Evolutionary conservation across 2,797 vertebrate genomes (phyloP).

Genomic region (Gymnoscopelus microlampas): DNA sequence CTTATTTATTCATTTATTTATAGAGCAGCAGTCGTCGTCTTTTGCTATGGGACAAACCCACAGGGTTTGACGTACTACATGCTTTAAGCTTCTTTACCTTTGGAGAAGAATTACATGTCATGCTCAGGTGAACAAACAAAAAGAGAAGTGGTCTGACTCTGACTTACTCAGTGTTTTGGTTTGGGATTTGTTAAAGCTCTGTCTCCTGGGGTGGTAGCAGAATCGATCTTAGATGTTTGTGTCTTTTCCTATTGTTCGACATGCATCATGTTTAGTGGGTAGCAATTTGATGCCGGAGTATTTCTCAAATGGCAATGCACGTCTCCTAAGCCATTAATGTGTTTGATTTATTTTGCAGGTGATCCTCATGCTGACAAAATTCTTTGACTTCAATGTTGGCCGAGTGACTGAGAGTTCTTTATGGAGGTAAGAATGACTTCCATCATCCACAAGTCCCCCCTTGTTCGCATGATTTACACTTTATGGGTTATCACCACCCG

Average conservation of each 20-base stretch:
- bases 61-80: constrained; percentile 40
- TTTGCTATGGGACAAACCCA: constrained; percentile 14
- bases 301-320: constrained; percentile 17
- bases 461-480: too few species aligned
- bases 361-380: constrained; percentile 96
- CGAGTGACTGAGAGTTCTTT: constrained; percentile 95
- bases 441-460: not conserved
- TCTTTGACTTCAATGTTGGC: constrained; percentile 94
- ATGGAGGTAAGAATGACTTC: constrained; percentile 86
- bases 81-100: constrained; percentile 22
- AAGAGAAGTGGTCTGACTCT: constrained; percentile 26
- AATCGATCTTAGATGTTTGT: constrained; percentile 8
- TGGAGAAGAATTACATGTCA: constrained; percentile 26
- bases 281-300: constrained; percentile 30
- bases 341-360: constrained; percentile 82
- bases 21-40: constrained; percentile 34
- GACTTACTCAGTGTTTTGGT: constrained; percentile 20
- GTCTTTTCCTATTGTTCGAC: constrained; percentile 6
- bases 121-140: constrained; percentile 21
- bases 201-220: constrained; percentile 45
- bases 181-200: constrained; percentile 38
- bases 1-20: constrained; percentile 62
- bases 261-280: constrained; percentile 15
- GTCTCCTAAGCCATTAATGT: constrained; percentile 37
- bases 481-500: not conserved